Evolutionary conservation across 1,140 invertebrate genomes (phyloP), one percentile per base, ranked within the genome.

Genomic region (Drosophila novamexicana): DNA sequence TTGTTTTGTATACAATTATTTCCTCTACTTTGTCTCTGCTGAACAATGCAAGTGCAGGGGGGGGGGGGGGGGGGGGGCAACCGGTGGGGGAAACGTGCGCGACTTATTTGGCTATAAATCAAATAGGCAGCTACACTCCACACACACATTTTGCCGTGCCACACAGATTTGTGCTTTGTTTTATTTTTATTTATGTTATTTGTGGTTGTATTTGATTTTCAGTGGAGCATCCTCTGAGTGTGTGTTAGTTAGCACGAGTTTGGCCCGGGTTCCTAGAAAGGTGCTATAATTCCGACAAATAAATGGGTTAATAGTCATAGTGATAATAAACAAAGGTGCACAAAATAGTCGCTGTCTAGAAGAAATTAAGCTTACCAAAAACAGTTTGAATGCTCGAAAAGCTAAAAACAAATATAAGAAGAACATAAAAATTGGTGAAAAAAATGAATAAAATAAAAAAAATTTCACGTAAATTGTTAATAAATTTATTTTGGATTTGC

Each of bases 61-160:
- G 18, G 8, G 34, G 39, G 37, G 6, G 7, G 7, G n/a, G 9
- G 47, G 22, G 1, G 7, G 14, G 34, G 22, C 36, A 14, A 14
- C 0, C 7, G 37, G 34, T 10, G 10, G 16, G n/a, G 37, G 68
- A 72, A 81, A 82, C 80, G 79, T 82, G 79, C 79, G 79, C 81
- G 82, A 86, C 81, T 84, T 85, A 86, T 69, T 65, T 53, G 63
- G 78, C 83, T 67, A 79, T 85, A 88, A 85, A 85, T 85, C 83
- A 85, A 85, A 85, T 64, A 69, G 63, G 81, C 73, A 72, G 53
- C 53, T 42, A n/a, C 54, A 45, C 40, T 8, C 45, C 56, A 58
- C 12, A 22, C 45, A 52, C 12, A 42, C 34, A 7, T 14, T 42
- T 12, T 34, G 34, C 39, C 16, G 34, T 53, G 39, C 32, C 57